A percentile compares a stretch with the other conserved stretches of the same genome.
Evolutionary conservation across 2,888 invertebrate genomes (phyloP).

Genomic region (Orchestes rusci): DNA sequence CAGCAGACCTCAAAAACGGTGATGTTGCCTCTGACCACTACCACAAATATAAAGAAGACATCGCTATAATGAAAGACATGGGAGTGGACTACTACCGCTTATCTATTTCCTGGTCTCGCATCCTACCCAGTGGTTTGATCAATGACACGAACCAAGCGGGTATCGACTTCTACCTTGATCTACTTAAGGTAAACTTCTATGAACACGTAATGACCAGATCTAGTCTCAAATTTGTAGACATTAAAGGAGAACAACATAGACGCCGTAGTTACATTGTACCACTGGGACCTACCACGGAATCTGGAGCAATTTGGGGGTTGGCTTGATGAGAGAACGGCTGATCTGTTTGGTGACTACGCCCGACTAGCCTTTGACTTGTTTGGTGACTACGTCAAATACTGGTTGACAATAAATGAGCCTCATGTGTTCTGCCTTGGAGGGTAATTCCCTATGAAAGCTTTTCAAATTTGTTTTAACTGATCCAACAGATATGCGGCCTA

Average conservation of each 20-base stretch:
- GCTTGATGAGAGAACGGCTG: slow-evolving; percentile 54
- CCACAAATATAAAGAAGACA: slow-evolving; percentile 56
- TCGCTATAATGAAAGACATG: slow-evolving; percentile 53
- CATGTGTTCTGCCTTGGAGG: slow-evolving; percentile 17
- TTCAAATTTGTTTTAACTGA: neutral
- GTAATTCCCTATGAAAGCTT: slow-evolving; percentile 7
- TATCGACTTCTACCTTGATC: slow-evolving; percentile 12
- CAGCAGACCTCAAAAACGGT: slow-evolving; percentile 41
- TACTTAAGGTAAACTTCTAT: slow-evolving; percentile 11
- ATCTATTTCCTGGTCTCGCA: slow-evolving; percentile 12
- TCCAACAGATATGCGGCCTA: slow-evolving; percentile 9
- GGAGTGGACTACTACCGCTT: slow-evolving; percentile 39
- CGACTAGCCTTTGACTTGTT: slow-evolving; percentile 47
- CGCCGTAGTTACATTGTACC: slow-evolving; percentile 55
- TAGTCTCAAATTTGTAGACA: slow-evolving; percentile 7
- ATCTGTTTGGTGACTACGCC: slow-evolving; percentile 54
- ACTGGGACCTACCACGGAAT: slow-evolving; percentile 56
- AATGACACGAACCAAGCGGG: slow-evolving; percentile 14
- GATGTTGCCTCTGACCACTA: slow-evolving; percentile 64
- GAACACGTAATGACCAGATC: too few relatives aligned
- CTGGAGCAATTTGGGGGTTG: slow-evolving; percentile 44
- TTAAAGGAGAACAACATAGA: slow-evolving; percentile 38
- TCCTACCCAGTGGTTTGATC: slow-evolving; percentile 9
- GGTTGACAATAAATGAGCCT: slow-evolving; percentile 22
- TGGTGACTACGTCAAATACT: slow-evolving; percentile 30